Evolutionary conservation across 2,113 vertebrate species (phyloP).

Genomic region (Thunnus maccoyii): DNA sequence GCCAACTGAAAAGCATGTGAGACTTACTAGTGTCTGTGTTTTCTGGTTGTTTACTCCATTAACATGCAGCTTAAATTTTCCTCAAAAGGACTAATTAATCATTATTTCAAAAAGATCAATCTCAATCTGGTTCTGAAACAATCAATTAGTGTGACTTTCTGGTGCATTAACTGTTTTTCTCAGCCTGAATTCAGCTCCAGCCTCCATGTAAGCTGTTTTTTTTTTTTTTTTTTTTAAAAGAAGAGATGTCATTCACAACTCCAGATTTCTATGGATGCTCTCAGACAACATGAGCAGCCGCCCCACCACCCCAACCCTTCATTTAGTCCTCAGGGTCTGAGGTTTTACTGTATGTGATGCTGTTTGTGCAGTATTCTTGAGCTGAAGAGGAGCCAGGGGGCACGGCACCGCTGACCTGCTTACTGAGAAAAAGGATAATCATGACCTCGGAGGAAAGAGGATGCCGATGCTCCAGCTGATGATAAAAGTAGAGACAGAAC

Average conservation of each 20-base stretch:
- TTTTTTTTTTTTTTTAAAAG: background rate
- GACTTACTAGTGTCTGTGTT: conserved; percentile 33
- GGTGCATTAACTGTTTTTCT: background rate
- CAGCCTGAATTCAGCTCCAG: background rate
- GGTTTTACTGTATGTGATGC: conserved; percentile 48
- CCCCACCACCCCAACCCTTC: background rate
- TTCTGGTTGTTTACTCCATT: conserved; percentile 37
- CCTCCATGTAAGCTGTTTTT: background rate
- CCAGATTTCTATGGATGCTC: conserved; percentile 33
- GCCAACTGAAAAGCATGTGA: conserved; percentile 25
- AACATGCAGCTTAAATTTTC: conserved; percentile 16
- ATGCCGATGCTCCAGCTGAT: conserved; percentile 41
- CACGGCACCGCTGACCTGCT: conserved; percentile 76
- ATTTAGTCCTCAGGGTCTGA: conserved; percentile 27
- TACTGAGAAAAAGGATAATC: conserved; percentile 69
- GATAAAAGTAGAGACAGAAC: conserved; percentile 27
- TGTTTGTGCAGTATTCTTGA: conserved; percentile 57
- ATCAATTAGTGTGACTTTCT: background rate
- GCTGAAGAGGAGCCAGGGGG: conserved; percentile 71
- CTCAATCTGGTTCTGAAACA: background rate
- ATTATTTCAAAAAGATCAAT: conserved; percentile 15
- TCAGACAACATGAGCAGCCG: conserved; percentile 30
- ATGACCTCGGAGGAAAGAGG: conserved; percentile 59
- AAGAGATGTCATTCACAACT: conserved; percentile 14
- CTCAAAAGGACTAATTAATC: conserved; percentile 20